Conservation (phyloP, 2,888 invertebrate species). For the Torymus auratus region DNA sequence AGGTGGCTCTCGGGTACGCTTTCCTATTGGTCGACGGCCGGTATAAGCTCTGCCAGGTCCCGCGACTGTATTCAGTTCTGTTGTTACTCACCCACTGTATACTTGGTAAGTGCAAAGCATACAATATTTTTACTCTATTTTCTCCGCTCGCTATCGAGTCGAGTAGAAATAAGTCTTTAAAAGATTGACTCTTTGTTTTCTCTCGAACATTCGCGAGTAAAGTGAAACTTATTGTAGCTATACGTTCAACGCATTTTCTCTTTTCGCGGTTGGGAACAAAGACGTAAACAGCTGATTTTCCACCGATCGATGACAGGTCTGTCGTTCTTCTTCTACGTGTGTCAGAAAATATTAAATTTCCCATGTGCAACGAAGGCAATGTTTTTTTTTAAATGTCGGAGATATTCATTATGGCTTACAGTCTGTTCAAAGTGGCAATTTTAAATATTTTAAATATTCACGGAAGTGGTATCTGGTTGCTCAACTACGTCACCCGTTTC, state of each 20-base stretch:
- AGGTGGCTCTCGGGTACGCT: conserved; percentile 57
- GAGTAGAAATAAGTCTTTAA: background rate
- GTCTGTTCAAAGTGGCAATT: no score
- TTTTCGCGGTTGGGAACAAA: conserved; percentile 16
- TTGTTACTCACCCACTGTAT: conserved; percentile 71
- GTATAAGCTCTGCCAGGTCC: conserved; percentile 69
- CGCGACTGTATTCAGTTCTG: conserved; percentile 70
- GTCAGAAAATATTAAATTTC: no score
- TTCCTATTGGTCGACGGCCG: conserved; percentile 65
- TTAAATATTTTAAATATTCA: no score
- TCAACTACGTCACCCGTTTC: no score
- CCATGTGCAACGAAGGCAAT: no score
- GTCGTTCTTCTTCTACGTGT: background rate
- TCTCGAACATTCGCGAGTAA: no score
- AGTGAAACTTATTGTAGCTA: no score
- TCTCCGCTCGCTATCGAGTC: background rate
- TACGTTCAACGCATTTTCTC: background rate
- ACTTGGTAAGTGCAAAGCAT: conserved; percentile 69
- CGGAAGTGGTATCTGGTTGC: no score
- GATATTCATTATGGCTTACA: no score
- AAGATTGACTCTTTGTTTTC: no score
- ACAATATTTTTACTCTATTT: background rate
- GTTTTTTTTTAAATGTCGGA: no score
- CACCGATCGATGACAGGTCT: conserved; percentile 27
- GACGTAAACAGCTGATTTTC: conserved; percentile 46